Base-by-base conservation (phyloP, 2,888 invertebrate species). In the Oegoconia quadripuncta region DNA sequence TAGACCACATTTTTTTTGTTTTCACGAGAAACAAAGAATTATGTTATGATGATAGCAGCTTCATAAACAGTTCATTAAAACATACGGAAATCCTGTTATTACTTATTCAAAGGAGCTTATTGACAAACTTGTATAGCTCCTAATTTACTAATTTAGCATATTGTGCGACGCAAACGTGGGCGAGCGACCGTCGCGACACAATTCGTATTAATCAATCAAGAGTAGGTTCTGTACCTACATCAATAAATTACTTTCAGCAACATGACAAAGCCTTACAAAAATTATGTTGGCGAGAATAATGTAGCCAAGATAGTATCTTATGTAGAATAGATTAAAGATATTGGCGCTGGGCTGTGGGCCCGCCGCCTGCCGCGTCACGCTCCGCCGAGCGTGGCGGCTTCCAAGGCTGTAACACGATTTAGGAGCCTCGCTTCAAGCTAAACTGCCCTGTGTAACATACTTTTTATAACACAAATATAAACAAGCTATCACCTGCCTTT, bases 381-480 rank as follows among this genome's bases (percentile, higher is more conserved):
- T 79, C 69, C 59, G 47, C 74, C 55, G 53, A 83, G 81, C 86
- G 69, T 79, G 68, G 56, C 70, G 66, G 66, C 75, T 72, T 74
- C 74, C 82, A 84, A 84, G 84, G 86, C 72, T 79, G 68, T 67
- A 74, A 71, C 72, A 65, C 77, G 66, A 72, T 77, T 80, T 74
- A 70, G 55, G 67, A 53, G 61, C 64, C 60, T 64, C 53, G 56
- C 49, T 67, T 55, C 51, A 55, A 64, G 60, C 64, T 62, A 65
- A 66, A 67, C 59, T 62, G 63, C 55, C 61, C 70, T 59, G 55
- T 56, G 60, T 66, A 66, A 69, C 55, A 45, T 49, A 58, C 71
- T 72, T 68, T 74, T 73, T 63, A 37, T n/a, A 41, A 50, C 31
- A 31, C 20, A 31, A 30, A 34, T 15, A 41, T 33, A 50, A 49